Conservation (phyloP, 2,113 vertebrate genomes). For the Lagenorhynchus albirostris region DNA sequence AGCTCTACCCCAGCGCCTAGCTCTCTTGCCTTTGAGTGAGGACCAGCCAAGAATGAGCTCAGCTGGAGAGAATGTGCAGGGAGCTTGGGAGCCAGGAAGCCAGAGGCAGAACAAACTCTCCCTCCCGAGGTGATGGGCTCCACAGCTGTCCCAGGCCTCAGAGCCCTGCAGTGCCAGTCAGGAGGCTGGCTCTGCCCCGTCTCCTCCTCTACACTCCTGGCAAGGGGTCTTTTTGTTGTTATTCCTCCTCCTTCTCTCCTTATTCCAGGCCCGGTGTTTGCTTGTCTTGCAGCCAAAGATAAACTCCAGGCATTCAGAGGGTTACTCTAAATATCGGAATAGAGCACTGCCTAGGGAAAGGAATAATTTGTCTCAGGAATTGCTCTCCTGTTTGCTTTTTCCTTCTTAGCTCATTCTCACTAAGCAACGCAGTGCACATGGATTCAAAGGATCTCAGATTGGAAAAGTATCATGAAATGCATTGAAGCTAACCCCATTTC, state of each 20-base stretch:
- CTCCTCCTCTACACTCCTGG: constrained; percentile 38
- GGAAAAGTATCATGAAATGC: background rate
- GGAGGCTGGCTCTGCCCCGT: constrained; percentile 24
- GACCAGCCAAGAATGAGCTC: background rate
- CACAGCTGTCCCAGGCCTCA: constrained; percentile 31
- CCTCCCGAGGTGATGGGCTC: fast-evolving
- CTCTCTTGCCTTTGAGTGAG: background rate
- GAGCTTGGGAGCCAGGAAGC: background rate
- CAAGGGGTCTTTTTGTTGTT: constrained; percentile 65
- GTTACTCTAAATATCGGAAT: background rate
- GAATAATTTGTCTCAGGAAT: constrained; percentile 27
- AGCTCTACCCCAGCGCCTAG: background rate
- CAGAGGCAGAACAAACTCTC: background rate
- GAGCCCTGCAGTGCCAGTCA: constrained; percentile 33
- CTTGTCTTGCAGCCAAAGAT: constrained; percentile 76
- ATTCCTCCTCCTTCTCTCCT: constrained; percentile 47
- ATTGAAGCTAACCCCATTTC: background rate
- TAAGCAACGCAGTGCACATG: background rate
- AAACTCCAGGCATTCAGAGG: constrained; percentile 52
- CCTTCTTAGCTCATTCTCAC: constrained; percentile 20
- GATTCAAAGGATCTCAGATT: background rate
- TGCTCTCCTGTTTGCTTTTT: background rate
- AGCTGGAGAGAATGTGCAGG: constrained; percentile 1
- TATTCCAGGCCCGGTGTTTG: constrained; percentile 44
- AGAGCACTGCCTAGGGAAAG: constrained; percentile 5